Evolutionary conservation across 2,797 vertebrate species (phyloP).

Genomic region (Enteromius anoplus): DNA sequence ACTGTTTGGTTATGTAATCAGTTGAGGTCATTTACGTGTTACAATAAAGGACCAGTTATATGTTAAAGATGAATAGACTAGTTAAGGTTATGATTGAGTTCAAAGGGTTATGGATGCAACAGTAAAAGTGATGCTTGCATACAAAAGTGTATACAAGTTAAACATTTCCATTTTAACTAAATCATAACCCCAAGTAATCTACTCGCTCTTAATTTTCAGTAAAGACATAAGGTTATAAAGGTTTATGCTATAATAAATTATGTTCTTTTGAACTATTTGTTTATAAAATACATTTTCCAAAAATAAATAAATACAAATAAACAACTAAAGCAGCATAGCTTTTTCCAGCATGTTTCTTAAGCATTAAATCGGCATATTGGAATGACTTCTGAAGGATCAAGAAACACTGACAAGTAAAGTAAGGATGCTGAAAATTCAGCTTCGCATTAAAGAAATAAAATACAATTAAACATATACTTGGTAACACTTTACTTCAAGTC

Average conservation of each 20-base stretch:
- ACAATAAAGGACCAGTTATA: background rate
- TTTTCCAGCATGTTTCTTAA: background rate
- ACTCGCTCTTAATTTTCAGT: background rate
- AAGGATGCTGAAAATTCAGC: background rate
- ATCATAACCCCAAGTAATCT: no score
- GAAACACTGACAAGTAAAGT: background rate
- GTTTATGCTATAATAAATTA: background rate
- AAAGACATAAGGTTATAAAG: background rate
- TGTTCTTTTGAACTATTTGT: background rate
- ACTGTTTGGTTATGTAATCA: background rate
- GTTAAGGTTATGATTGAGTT: background rate
- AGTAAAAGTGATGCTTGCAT: background rate
- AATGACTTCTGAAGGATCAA: background rate
- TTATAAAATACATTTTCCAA: background rate
- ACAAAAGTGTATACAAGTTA: background rate
- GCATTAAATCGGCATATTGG: background rate
- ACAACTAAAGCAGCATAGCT: background rate
- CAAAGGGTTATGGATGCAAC: background rate
- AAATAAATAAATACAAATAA: background rate
- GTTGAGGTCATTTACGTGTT: background rate
- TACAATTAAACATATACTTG: background rate
- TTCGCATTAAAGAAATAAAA: background rate
- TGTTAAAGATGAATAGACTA: background rate
- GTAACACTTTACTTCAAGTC: background rate
- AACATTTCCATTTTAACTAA: background rate